Conservation (phyloP, 2,797 vertebrate species). For the Spheniscus humboldti region DNA sequence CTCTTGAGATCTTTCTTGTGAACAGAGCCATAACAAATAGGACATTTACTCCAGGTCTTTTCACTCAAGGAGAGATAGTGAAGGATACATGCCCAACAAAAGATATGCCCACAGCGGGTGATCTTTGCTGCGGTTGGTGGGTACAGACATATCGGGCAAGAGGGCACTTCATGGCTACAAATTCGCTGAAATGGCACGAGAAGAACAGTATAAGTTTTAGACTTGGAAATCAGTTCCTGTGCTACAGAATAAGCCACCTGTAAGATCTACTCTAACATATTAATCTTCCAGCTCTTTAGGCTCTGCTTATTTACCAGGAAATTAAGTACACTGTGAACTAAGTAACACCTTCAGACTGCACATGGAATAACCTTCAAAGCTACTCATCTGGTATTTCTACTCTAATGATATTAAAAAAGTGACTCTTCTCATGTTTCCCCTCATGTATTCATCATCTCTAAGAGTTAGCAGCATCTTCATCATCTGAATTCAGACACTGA, state of each 20-base stretch:
- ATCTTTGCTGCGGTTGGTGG: slow-evolving; percentile 95
- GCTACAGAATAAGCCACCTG: not conserved
- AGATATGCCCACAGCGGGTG: slow-evolving; percentile 97
- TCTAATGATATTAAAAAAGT: not conserved
- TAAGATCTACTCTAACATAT: not conserved
- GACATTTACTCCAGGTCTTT: slow-evolving; percentile 95
- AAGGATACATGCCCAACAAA: slow-evolving; percentile 98
- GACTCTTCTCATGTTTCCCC: not conserved
- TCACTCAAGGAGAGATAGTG: slow-evolving; percentile 95
- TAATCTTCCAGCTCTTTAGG: not conserved
- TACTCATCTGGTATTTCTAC: not conserved
- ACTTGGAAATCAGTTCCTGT: not conserved
- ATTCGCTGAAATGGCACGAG: slow-evolving; percentile 82
- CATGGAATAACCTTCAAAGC: not conserved
- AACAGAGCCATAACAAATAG: slow-evolving; percentile 95
- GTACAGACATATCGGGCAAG: slow-evolving; percentile 97
- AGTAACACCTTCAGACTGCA: not conserved
- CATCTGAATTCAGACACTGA: not conserved
- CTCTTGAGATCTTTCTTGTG: slow-evolving; percentile 93
- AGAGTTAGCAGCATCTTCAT: not conserved
- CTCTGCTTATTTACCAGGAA: not conserved
- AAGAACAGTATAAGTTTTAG: not conserved
- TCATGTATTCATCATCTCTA: not conserved
- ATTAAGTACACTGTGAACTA: not conserved
- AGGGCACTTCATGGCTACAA: slow-evolving; percentile 97